Evolutionary conservation across 2,113 vertebrate species (phyloP), one percentile per base, ranked within the genome.

Genomic region (Upupa epops): DNA sequence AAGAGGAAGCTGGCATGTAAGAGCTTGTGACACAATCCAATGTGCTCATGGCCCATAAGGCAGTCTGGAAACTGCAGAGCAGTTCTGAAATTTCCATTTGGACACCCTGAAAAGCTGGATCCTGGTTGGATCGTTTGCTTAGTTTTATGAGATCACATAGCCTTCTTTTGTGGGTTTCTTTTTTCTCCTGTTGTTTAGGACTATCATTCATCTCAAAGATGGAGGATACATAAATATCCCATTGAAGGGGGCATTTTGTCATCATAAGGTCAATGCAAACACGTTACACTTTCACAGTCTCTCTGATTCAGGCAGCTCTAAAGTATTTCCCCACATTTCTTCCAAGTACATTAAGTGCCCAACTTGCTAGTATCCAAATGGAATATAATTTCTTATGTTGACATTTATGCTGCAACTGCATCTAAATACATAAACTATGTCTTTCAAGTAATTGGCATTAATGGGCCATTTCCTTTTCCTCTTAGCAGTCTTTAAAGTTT

Each of bases 301-400:
- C 63, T 95, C 17, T 83, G 49, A 66, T 92, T 95, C 70, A 81
- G 24, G 3, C 28, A 61, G 70, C 76, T 94, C 96, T 96, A 56
- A 94, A 95, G 26, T 71, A 61, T 82, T 92, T 94, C 63, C 79
- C 86, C 20, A 89, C 15, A 31, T 85, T 92, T 96, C 96, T 90
- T 25, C 74, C 29, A 20, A 88, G n/a, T 85, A 94, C 17, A 36
- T 52, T 45, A 93, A 92, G 36, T 77, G 78, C 28, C 56, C 83
- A 93, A 92, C 68, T 82, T 92, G 48, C 95, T 92, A 79, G 28
- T 79, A 82, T 74, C 49, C 81, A 96, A 96, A 87, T 86, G 81
- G 88, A 95, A 88, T 93, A 91, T 79, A 87, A 90, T 95, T 97
- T 94, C 70, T 92, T 87, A 73, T 24, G 28, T 60, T 96, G 96